Percentiles rank a stretch among this genome's conserved stretches.
Evolutionary conservation across 2,797 vertebrate species (phyloP).

Genomic region (Smutsia temminckii): DNA sequence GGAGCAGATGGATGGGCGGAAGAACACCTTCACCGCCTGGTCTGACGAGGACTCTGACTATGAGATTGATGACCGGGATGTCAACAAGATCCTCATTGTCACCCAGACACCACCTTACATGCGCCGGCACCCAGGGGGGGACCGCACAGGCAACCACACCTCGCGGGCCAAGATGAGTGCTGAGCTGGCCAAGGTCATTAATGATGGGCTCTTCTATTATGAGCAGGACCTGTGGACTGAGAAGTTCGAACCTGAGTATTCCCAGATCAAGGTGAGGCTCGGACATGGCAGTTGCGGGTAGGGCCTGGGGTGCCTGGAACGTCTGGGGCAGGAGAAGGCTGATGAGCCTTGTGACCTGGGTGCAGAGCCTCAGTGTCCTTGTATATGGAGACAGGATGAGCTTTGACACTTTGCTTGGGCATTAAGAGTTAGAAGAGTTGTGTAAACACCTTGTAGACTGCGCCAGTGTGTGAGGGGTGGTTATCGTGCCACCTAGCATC

Average conservation of each 20-base stretch:
- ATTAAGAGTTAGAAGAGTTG: background rate
- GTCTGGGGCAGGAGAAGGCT: background rate
- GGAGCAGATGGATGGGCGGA: slow-evolving; percentile 97
- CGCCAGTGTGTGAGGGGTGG: background rate
- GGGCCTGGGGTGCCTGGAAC: background rate
- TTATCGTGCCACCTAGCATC: background rate
- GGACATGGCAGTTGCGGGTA: background rate
- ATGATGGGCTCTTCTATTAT: slow-evolving; percentile 98
- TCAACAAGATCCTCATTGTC: slow-evolving; percentile 99
- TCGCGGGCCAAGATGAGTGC: slow-evolving; percentile 95
- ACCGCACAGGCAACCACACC: slow-evolving; percentile 96
- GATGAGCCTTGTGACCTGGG: background rate
- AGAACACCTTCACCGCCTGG: slow-evolving; percentile 99
- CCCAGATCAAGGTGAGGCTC: slow-evolving; percentile 95
- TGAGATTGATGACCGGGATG: slow-evolving; percentile 96
- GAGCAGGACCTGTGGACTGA: slow-evolving; percentile 98
- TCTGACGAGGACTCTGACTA: slow-evolving; percentile 97
- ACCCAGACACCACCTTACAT: slow-evolving; percentile 98
- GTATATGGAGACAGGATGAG: background rate
- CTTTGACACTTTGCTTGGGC: background rate
- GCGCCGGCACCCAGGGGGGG: slow-evolving; percentile 96
- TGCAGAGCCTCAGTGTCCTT: background rate
- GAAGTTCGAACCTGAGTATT: slow-evolving; percentile 96
- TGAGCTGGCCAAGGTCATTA: slow-evolving; percentile 97
- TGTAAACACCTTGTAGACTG: background rate